phyloP scores from a whole-genome alignment of 2,113 vertebrate species.

The Heterotis niloticus region DNA sequence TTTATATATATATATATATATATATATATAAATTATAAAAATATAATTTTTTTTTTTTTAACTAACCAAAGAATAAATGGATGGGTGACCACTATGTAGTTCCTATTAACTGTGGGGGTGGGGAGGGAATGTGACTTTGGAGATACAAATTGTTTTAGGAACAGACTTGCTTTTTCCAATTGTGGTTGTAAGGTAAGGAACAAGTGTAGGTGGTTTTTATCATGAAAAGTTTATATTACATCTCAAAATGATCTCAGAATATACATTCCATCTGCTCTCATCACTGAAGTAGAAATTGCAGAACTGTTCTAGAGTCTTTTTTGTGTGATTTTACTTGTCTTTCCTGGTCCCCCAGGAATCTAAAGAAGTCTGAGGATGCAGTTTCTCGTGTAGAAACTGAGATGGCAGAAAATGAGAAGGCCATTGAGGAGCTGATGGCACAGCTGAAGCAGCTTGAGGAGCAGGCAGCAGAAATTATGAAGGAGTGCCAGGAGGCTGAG shows the following conservation, averaged over 20 bases:
- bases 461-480: conserved; percentile 73
- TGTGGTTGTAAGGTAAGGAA: too few species aligned
- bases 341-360: conserved; percentile 67
- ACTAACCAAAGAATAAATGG: too few species aligned
- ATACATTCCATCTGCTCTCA: too few species aligned
- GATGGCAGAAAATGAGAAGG: conserved; percentile 69
- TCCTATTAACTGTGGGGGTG: too few species aligned
- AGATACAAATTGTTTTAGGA: too few species aligned
- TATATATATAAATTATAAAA: too few species aligned
- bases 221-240: not conserved
- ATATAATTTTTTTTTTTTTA: too few species aligned
- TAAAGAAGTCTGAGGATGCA: conserved; percentile 81
- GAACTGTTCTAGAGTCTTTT: not conserved
- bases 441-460: conserved; percentile 79
- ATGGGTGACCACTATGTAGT: too few species aligned
- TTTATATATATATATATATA: too few species aligned
- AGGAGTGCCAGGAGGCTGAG: conserved; percentile 75
- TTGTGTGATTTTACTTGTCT: not conserved
- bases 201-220: not conserved
- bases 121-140: too few species aligned
- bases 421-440: conserved; percentile 64
- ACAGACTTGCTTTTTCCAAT: too few species aligned
- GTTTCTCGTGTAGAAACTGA: conserved; percentile 70
- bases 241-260: too few species aligned
- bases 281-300: not conserved